Conservation (phyloP, 1,140 invertebrate species). For the Arion vulgaris region DNA sequence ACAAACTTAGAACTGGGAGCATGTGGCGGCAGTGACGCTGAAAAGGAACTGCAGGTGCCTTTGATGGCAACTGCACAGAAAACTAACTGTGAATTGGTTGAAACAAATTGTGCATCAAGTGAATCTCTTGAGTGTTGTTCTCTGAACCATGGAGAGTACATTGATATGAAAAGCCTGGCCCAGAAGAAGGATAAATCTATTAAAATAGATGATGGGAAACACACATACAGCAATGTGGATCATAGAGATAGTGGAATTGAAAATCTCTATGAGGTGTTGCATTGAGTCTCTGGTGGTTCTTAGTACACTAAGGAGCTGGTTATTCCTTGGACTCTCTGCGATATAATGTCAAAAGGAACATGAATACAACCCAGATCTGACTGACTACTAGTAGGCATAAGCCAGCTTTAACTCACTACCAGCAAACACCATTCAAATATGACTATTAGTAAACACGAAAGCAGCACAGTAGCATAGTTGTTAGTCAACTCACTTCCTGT, state of each 20-base stretch:
- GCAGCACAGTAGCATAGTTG: too few species aligned
- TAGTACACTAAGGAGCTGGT: too few species aligned
- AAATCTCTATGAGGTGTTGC: slow-evolving; percentile 9
- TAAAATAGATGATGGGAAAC: not conserved
- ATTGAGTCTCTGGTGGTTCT: not conserved
- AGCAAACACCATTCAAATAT: too few species aligned
- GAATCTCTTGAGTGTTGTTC: not conserved
- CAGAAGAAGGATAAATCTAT: not conserved
- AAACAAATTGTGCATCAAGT: not conserved
- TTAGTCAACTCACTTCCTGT: too few species aligned
- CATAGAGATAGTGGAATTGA: not conserved
- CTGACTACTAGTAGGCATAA: too few species aligned
- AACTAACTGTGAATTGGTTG: not conserved
- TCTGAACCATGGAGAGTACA: not conserved
- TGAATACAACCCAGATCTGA: too few species aligned
- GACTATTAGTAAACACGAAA: too few species aligned
- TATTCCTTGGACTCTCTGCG: too few species aligned
- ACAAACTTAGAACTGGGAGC: not conserved
- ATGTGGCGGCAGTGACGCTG: slow-evolving; percentile 10
- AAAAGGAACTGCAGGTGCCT: not conserved
- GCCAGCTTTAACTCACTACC: too few species aligned
- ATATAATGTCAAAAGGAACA: too few species aligned
- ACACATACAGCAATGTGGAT: slow-evolving; percentile 22
- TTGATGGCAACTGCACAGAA: not conserved
- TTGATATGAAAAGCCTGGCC: slow-evolving; percentile 3